Base-by-base conservation (phyloP, 2,888 invertebrate species). In the Melanostoma mellinum region DNA sequence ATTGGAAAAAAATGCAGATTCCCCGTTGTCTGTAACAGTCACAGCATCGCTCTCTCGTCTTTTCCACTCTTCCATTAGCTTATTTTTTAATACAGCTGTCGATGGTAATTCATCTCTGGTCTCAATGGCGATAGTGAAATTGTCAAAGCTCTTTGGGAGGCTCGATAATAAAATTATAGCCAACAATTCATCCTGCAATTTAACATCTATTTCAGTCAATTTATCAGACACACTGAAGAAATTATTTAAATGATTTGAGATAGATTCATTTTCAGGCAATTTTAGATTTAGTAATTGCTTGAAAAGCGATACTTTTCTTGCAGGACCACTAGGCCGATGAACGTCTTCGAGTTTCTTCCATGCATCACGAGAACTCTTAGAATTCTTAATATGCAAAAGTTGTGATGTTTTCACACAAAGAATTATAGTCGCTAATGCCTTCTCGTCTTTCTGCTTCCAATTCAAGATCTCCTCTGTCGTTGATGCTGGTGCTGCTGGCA, bases 161-260 rank as follows among this genome's bases (percentile, higher is more conserved):
- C 20, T 20, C 20, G 20, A 20, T 20, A 20, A 20, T 20, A 20
- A 20, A 20, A 20, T 20, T 20, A 20, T 20, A 20, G 20, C 20
- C 20, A 20, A 20, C 20, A 53, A 35, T n/a, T 55, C 55, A 36
- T 55, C 38, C 33, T 55, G 38, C 30, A 55, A 38, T 10, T 55
- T 55, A n/a, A 55, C n/a, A 36, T 55, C 55, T 5, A 55, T 55
- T 55, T 55, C 55, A n/a, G 36, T 55, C 36, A 55, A 55, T n/a
- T 55, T 55, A 35, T 55, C 55, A 4, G 55, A 3, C 9, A 38
- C 36, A 36, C 36, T 6, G 3, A 55, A 38, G 2, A 55, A 36
- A 5, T 55, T 9, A 8, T n/a, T 55, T 36, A 55, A 55, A 36
- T 55, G 55, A 55, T 55, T 55, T 35, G 55, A 55, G 9, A 55